Conservation (phyloP, 2,797 vertebrate species). For the Rachycentron canadum region DNA sequence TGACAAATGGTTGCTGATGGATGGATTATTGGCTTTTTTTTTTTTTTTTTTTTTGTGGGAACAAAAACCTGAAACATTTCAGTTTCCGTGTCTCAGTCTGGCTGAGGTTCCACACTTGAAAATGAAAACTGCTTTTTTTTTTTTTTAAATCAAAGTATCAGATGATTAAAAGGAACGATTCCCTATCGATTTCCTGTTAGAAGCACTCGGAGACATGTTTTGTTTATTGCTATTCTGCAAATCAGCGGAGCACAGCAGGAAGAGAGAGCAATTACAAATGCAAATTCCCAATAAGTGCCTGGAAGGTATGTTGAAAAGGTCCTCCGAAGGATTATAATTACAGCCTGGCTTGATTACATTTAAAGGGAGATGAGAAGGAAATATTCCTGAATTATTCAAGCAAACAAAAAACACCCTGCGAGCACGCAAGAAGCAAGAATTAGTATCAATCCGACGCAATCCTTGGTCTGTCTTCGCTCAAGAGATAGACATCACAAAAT, state of each 20-base stretch:
- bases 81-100: conserved; percentile 7
- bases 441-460: conserved; percentile 14
- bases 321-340: conserved; percentile 80
- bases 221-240: conserved; percentile 79
- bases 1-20: conserved; percentile 29
- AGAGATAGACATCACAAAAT: conserved; percentile 42
- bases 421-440: conserved; percentile 46
- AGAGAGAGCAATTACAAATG: conserved; percentile 80
- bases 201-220: conserved; percentile 72
- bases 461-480: conserved; percentile 29
- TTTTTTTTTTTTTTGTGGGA: not conserved
- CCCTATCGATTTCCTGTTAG: conserved; percentile 69
- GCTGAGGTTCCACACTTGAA: conserved; percentile 17
- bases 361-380: conserved; percentile 65
- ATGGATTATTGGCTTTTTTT: conserved; percentile 45
- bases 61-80: conserved; percentile 30
- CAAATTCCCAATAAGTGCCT: conserved; percentile 79
- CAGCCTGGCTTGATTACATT: conserved; percentile 78
- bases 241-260: conserved; percentile 68
- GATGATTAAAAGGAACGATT: conserved; percentile 75
- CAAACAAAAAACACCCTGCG: conserved; percentile 69
- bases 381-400: conserved; percentile 77
- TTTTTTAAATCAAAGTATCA: conserved; percentile 60
- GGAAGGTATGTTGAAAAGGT: conserved; percentile 77
- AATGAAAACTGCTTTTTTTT: conserved; percentile 34